phyloP scores from a whole-genome alignment of 1,140 invertebrate genomes.

The Psix sp. region DNA sequence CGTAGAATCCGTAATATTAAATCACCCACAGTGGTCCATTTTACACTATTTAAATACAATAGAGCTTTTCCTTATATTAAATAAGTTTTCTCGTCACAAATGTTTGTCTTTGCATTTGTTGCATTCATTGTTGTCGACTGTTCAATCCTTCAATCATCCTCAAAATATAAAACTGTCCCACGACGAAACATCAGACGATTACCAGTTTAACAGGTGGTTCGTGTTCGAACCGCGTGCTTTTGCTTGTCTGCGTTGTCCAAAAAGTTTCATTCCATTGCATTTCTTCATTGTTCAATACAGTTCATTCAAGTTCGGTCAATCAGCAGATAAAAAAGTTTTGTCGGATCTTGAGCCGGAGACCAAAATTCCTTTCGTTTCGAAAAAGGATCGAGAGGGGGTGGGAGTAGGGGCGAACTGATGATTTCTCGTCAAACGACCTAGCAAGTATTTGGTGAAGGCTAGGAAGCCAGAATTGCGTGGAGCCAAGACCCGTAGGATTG shows the following conservation, averaged over 20 bases:
- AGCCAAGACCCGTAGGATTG: slow-evolving; percentile 61
- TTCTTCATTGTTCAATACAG: neutral
- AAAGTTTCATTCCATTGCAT: neutral
- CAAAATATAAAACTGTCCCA: slow-evolving; percentile 73
- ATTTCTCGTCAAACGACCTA: slow-evolving; percentile 72
- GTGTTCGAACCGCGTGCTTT: slow-evolving; percentile 67
- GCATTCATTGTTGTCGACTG: slow-evolving; percentile 34
- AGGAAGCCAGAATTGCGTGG: slow-evolving; percentile 73
- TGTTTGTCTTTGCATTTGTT: slow-evolving; percentile 43
- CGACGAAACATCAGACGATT: slow-evolving; percentile 74
- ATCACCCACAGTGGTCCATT: slow-evolving; percentile 76
- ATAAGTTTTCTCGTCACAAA: slow-evolving; percentile 71
- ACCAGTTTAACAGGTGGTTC: slow-evolving; percentile 71
- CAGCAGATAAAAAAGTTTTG: neutral
- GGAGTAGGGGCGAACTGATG: slow-evolving; percentile 62
- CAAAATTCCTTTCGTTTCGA: slow-evolving; percentile 8
- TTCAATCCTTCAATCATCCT: slow-evolving; percentile 27
- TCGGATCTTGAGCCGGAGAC: slow-evolving; percentile 14
- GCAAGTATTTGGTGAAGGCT: slow-evolving; percentile 75
- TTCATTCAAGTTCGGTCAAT: neutral
- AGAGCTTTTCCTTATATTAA: slow-evolving; percentile 76
- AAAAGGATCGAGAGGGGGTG: slow-evolving; percentile 13
- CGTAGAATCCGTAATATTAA: slow-evolving; percentile 41
- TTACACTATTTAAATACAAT: slow-evolving; percentile 78
- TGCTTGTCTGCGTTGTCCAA: neutral